Conservation (phyloP, 2,888 invertebrate genomes). For the Drosophila neotestacea region DNA sequence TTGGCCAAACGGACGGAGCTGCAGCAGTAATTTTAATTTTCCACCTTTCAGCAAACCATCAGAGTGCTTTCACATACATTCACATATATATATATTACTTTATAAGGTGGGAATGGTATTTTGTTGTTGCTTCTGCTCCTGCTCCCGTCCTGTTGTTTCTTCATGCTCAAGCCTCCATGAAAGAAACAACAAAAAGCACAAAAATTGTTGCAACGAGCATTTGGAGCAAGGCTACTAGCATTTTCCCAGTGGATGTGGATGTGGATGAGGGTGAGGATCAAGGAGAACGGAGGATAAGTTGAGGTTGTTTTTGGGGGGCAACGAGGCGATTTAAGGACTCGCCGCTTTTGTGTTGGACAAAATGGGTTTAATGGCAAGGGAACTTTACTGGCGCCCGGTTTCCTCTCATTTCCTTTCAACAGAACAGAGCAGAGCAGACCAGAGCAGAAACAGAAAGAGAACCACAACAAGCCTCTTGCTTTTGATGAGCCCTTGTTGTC, state of each 20-base stretch:
- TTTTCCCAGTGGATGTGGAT: conserved; percentile 33
- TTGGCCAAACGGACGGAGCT: conserved; percentile 43
- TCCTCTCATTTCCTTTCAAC: conserved; percentile 60
- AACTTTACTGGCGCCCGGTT: conserved; percentile 46
- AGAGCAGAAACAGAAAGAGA: conserved; percentile 20
- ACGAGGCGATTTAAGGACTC: conserved; percentile 52
- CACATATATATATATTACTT: not conserved
- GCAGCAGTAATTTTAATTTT: conserved; percentile 70
- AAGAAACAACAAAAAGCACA: conserved; percentile 54
- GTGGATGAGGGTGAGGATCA: not conserved
- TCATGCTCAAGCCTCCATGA: conserved; percentile 51
- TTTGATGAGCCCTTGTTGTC: conserved; percentile 57
- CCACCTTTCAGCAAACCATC: conserved; percentile 64
- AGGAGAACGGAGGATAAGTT: not conserved
- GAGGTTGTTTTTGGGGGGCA: conserved; percentile 13
- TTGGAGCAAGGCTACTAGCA: conserved; percentile 62
- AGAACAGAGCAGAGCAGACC: conserved; percentile 3
- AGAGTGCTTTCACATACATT: conserved; percentile 40
- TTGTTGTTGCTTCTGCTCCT: conserved; percentile 34
- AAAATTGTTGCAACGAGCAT: conserved; percentile 67
- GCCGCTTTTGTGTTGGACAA: conserved; percentile 58
- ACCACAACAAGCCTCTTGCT: conserved; percentile 54
- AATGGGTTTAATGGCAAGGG: conserved; percentile 65
- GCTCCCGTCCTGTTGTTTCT: conserved; percentile 38
- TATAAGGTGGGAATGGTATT: conserved; percentile 11